These are phyloP conservation scores for Poeciliopsis retropinna DNA, from an alignment of 2,113 vertebrate genomes.

Conservation along the genomic window DNA sequence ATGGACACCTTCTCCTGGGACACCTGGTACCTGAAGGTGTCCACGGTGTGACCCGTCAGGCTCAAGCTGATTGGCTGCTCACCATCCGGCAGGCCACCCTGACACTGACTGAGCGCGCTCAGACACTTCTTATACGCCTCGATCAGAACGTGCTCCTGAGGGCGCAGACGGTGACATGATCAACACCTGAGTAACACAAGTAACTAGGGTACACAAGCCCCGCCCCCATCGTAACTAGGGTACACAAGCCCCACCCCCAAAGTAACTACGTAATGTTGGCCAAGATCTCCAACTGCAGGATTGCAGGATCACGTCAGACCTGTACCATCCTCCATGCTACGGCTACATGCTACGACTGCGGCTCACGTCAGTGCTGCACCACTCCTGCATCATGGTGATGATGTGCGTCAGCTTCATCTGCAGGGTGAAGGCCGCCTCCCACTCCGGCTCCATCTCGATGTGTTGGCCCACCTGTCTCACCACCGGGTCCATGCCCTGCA, in stretches of 20 bases:
- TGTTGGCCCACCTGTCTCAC: conserved; percentile 97
- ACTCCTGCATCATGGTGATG: conserved; percentile 98
- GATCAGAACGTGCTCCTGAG: conserved; percentile 91
- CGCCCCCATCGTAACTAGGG: too few species aligned
- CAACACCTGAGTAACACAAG: too few species aligned
- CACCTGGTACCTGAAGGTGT: conserved; percentile 95
- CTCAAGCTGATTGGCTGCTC: conserved; percentile 93
- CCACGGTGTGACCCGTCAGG: conserved; percentile 92
- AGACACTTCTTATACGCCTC: conserved; percentile 96
- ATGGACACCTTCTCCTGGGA: conserved; percentile 98
- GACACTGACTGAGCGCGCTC: conserved; percentile 87
- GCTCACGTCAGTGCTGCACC: conserved; percentile 91
- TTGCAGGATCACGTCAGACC: too few species aligned
- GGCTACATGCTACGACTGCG: too few species aligned
- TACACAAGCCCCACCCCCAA: too few species aligned
- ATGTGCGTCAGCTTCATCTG: conserved; percentile 98
- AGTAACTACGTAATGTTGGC: too few species aligned
- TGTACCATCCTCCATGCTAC: too few species aligned
- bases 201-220: too few species aligned
- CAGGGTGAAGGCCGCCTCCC: conserved; percentile 97
- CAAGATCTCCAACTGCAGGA: too few species aligned
- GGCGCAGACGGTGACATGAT: neutral
- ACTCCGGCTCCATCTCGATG: conserved; percentile 99
- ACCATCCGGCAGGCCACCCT: conserved; percentile 90
- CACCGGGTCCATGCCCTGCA: conserved; percentile 97